These are phyloP conservation scores for Cyprinodon diabolis DNA, from an alignment of 2,797 vertebrate species.

Conservation along the genomic window DNA sequence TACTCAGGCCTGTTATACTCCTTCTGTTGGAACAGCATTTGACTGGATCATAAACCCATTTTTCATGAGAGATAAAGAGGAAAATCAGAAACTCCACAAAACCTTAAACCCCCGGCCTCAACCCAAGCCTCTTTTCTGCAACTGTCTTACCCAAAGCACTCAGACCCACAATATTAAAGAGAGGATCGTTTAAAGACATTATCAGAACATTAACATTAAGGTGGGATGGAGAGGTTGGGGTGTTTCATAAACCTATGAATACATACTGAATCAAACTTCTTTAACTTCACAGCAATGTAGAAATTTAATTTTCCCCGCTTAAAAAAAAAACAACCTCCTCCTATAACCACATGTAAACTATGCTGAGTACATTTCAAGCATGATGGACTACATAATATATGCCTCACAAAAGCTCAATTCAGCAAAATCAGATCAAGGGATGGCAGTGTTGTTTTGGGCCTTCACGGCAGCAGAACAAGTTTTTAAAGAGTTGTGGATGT, in stretches of 20 bases:
- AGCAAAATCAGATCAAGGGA: slow-evolving; percentile 35
- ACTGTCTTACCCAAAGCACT: slow-evolving; percentile 56
- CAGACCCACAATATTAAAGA: slow-evolving; percentile 65
- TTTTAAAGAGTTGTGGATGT: slow-evolving; percentile 64
- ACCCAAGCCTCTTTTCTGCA: slow-evolving; percentile 53
- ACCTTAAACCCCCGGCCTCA: slow-evolving; percentile 67
- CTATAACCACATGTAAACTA: slow-evolving; percentile 3
- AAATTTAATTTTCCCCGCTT: not conserved
- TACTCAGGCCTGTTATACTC: slow-evolving; percentile 16
- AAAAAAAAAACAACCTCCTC: not conserved
- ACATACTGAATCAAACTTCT: slow-evolving; percentile 10
- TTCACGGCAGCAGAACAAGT: slow-evolving; percentile 29
- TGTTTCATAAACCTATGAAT: slow-evolving; percentile 20
- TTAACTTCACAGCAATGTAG: not conserved
- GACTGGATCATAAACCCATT: slow-evolving; percentile 64
- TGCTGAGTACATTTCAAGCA: slow-evolving; percentile 14
- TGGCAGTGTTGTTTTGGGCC: slow-evolving; percentile 36
- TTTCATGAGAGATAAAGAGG: slow-evolving; percentile 58
- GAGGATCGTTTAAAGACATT: slow-evolving; percentile 57
- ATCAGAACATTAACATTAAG: slow-evolving; percentile 53
- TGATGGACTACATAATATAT: slow-evolving; percentile 24
- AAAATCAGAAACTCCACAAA: slow-evolving; percentile 74
- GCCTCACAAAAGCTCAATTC: slow-evolving; percentile 22
- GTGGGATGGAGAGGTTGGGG: slow-evolving; percentile 18
- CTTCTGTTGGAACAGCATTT: slow-evolving; percentile 40